Evolutionary conservation across 2,113 vertebrate genomes (phyloP).

Genomic region (Rhea americana): DNA sequence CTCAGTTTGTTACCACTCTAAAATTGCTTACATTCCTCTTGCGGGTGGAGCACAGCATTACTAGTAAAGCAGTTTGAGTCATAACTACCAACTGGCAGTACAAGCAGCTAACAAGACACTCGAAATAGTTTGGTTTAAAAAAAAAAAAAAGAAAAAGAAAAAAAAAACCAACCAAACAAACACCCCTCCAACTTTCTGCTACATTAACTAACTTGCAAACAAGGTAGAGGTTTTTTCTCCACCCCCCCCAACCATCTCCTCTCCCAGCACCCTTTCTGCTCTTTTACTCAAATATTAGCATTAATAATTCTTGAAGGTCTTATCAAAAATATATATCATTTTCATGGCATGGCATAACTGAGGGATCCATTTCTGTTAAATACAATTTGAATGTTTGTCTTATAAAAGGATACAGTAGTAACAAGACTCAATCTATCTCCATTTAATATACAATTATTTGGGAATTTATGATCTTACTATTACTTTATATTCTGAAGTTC

Average conservation of each 20-base stretch:
- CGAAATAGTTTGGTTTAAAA: background rate
- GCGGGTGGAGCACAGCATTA: conserved; percentile 29
- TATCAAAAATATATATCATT: background rate
- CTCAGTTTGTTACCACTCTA: background rate
- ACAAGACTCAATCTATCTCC: background rate
- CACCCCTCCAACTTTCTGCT: background rate
- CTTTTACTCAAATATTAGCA: background rate
- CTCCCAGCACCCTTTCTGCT: background rate
- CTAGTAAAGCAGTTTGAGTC: conserved; percentile 37
- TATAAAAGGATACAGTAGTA: background rate
- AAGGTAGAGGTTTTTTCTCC: background rate
- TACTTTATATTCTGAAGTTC: background rate
- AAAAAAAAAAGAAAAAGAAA: background rate
- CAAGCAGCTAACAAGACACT: background rate
- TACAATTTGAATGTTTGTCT: background rate
- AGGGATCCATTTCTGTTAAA: background rate
- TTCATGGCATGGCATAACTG: background rate
- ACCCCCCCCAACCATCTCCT: background rate
- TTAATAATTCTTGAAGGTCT: background rate
- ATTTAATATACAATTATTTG: background rate
- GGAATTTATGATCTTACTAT: background rate
- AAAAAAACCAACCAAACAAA: too few relatives aligned
- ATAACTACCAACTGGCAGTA: conserved; percentile 1
- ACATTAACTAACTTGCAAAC: background rate
- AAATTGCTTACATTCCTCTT: conserved; percentile 25